Evolutionary conservation across 92 coral and sea anemone species (phyloP), one percentile per base, ranked within the genome.

Genomic region (Chrysogorgia sp.): DNA sequence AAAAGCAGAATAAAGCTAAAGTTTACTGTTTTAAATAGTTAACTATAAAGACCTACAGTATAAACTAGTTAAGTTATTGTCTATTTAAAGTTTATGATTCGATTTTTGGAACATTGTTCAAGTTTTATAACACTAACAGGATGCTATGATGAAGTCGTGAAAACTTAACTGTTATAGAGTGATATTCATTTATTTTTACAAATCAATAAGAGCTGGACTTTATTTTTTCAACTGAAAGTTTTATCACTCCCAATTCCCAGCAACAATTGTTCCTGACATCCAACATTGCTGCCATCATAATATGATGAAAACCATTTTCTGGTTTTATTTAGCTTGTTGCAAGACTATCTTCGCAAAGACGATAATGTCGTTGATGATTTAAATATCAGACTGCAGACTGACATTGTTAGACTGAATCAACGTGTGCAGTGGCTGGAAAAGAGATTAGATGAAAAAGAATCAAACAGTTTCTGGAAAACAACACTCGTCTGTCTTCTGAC

Each of bases 391-490:
- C 45, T 90, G 4, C 89, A 91, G 50, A 89, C 86, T 49, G 87
- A 80, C 33, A 60, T 90, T 31, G 74, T 85, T 19, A 85, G 75
- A 57, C 81, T 94, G 66, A 88, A 87, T 50, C 75, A 82, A 22
- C 83, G 92, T 20, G 94, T 94, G 4, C 56, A 81, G 34, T 66
- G 63, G 22, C 84, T 94, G 45, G 98, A 94, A 69, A 78, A 88
- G 55, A 83, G 91, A 75, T 31, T 84, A 72, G 22, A 28, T 20
- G 87, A 89, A 61, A 84, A 82, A 14, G 65, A 81, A 30, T 71
- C 88, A 13, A 76, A 80, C 28, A 90, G 97, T 33, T 91, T 87
- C 71, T 94, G 98, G 98, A 86, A 92, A 25, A 91, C 90, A 26
- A 59, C 92, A 28, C 53, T 90, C 9, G 80, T 91, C 65, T 91